Base-by-base conservation (phyloP, 2,888 invertebrate species). In the Papilio demoleus region DNA sequence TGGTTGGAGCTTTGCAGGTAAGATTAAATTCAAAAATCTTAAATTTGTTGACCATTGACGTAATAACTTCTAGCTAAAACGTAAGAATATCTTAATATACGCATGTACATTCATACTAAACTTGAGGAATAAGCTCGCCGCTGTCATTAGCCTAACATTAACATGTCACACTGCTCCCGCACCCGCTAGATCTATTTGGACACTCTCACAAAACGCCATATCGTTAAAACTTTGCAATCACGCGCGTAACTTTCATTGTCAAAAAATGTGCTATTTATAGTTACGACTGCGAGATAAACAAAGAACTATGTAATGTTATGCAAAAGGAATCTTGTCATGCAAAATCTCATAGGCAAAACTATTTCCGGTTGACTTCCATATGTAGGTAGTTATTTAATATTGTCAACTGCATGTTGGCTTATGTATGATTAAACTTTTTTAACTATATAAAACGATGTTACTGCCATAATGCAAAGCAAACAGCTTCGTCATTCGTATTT, bases 1-100 rank as follows among this genome's bases (percentile, higher is more conserved):
- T 94, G 70, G 75, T 73, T 45, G 88, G 87, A 2, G 88, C 89
- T 38, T 47, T 88, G 22, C 74, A 83, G 88, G 93, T 92, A 76
- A 73, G 70, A 45, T 36, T 27, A 1, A 47, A 1, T 42, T 17
- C n/a, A 42, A 4, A 5, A 42, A 45, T n/a, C 22, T 1, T 17
- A 42, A 42, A 5, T 42, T 42, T 19, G 9, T 19, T 45, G 42
- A 31, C 27, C 6, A 27, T 14, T 19, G 4, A 53, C 8, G 31
- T 31, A 31, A 31, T 31, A 31, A 6, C 31, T 31, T 31, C 6
- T 31, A 31, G 31, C 31, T 31, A 31, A 31, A 31, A 31, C 31
- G n/a, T n/a, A n/a, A n/a, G n/a, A n/a, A n/a, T n/a, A n/a, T n/a
- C n/a, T n/a, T n/a, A n/a, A n/a, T n/a, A n/a, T n/a, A n/a, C n/a